Conservation (phyloP, 2,113 vertebrate species). For the Equus quagga region DNA sequence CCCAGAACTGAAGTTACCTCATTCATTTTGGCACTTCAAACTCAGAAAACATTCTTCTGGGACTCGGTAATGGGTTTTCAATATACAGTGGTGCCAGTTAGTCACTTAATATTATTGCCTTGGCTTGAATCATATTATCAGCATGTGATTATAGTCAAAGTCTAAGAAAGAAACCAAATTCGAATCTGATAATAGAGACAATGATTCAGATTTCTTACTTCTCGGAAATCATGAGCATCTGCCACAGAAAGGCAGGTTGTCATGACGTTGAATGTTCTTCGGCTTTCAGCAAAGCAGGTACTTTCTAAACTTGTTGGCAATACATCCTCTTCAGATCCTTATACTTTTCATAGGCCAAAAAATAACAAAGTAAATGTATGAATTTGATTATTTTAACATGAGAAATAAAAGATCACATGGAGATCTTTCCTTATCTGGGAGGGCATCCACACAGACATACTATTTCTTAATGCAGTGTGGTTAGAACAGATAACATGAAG, state of each 20-base stretch:
- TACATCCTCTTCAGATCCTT: neutral
- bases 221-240: neutral
- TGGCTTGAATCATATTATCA: neutral
- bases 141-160: neutral
- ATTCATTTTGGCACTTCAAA: slow-evolving; percentile 18
- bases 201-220: neutral
- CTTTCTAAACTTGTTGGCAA: neutral
- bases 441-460: neutral
- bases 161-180: slow-evolving; percentile 19
- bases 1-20: neutral
- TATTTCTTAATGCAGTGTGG: neutral
- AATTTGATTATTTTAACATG: neutral
- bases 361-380: neutral
- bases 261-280: neutral
- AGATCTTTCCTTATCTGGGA: neutral
- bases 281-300: neutral
- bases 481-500: neutral
- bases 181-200: neutral
- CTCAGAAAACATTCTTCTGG: neutral
- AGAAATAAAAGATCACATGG: neutral
- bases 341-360: neutral
- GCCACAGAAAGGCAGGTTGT: neutral
- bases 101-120: neutral
- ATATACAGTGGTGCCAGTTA: neutral
- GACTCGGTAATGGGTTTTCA: neutral